phyloP scores from a whole-genome alignment of 2,113 vertebrate species.

The Bos javanicus region DNA sequence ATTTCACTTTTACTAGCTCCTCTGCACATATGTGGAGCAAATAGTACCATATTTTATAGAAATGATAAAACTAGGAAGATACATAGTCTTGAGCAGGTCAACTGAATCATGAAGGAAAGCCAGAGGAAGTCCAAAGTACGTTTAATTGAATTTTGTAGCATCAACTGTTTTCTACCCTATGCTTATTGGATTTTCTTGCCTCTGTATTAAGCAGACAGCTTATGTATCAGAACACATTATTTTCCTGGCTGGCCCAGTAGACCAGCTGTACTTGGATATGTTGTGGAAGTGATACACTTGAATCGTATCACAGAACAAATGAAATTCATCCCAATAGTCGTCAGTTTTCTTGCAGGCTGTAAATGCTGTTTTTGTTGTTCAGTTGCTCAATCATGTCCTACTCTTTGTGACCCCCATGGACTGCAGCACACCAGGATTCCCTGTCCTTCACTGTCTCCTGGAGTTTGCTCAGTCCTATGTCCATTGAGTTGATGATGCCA shows the following conservation, averaged over 20 bases:
- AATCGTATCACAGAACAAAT: not conserved
- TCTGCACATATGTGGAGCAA: not conserved
- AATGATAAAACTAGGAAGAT: not conserved
- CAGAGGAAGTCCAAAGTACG: not conserved
- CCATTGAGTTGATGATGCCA: not conserved
- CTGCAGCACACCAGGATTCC: not conserved
- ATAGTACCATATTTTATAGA: not conserved
- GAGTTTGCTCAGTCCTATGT: not conserved
- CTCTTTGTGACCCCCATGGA: not conserved
- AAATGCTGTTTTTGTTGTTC: not conserved
- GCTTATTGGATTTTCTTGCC: not conserved
- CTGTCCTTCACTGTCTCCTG: not conserved
- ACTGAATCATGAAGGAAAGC: not conserved
- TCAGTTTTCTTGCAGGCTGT: not conserved
- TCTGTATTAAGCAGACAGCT: not conserved
- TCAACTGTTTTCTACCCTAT: not conserved
- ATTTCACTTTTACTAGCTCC: not conserved
- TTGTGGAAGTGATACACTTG: not conserved
- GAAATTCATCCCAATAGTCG: not conserved
- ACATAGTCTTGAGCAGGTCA: not conserved
- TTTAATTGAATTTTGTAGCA: not conserved
- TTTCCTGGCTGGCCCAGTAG: not conserved
- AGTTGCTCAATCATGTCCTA: not conserved
- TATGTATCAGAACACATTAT: not conserved
- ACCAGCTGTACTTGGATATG: not conserved